These are phyloP conservation scores for Electrona antarctica DNA, from an alignment of 2,113 vertebrate genomes.

Conservation along the genomic window DNA sequence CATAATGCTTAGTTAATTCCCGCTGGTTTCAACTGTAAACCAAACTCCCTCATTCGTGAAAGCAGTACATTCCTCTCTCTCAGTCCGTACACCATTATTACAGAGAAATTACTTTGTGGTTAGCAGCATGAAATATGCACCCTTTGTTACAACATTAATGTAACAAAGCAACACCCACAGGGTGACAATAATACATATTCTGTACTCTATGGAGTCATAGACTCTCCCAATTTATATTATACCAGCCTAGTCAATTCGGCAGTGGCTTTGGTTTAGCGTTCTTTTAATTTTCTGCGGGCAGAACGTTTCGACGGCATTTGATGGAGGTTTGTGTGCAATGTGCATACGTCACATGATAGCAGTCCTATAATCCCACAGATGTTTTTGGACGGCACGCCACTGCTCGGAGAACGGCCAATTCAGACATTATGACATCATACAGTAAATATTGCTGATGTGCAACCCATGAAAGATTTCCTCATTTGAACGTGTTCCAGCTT, in stretches of 20 bases:
- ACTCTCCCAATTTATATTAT: constrained; percentile 9
- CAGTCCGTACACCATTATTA: no score
- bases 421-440: not conserved
- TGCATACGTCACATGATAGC: not conserved
- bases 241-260: not conserved
- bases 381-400: not conserved
- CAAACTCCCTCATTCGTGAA: no score
- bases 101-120: constrained; percentile 19
- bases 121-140: constrained; percentile 9
- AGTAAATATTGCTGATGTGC: not conserved
- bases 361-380: not conserved
- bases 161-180: constrained; percentile 30
- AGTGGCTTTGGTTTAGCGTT: not conserved
- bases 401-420: constrained; percentile 19
- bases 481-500: not conserved
- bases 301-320: constrained; percentile 11
- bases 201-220: constrained; percentile 13
- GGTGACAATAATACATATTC: constrained; percentile 13
- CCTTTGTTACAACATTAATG: constrained; percentile 42
- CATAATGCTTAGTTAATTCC: no score
- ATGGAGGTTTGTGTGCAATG: constrained; percentile 6
- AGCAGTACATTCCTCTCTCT: no score
- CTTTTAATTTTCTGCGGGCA: not conserved
- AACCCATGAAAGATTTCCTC: not conserved
- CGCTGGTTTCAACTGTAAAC: no score